Evolutionary conservation across 2,888 invertebrate genomes (phyloP), one percentile per base, ranked within the genome.

Genomic region (Bugulina stolonifera): DNA sequence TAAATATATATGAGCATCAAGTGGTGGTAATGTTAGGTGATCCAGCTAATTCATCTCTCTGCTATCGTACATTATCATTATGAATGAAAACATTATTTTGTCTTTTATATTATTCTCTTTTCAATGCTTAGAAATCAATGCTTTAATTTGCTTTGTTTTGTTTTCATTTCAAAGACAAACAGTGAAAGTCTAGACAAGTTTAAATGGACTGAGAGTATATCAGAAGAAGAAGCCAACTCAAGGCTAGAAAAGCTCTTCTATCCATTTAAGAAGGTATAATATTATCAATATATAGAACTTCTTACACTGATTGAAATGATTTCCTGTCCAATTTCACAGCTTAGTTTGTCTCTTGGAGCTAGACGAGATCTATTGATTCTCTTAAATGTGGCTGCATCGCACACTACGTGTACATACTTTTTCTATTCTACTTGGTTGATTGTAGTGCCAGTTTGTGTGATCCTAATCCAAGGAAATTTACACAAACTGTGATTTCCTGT

Each of bases 181-280:
- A 32, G 27, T 35, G 23, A 71, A 35, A 58, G 54, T 43, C 14
- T 74, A 43, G 70, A 71, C 27, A 22, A 27, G 25, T 70, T 77
- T 5, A 54, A 74, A 58, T 78, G 79, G 79, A 69, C 55, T 0
- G 71, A 73, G 69, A 75, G 78, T 73, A 76, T 77, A 32, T 23
- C 74, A 2, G 5, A 72, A 22, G 72, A 74, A 57, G 76, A 74
- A 43, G 76, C 77, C 18, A 70, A 74, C 29, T 34, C 54, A 25
- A 23, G 69, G 22, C 69, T 80, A 25, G 79, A 79, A 73, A 73
- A 74, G n/a, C 35, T 74, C 10, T 75, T 79, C 71, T 79, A 76
- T 73, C 77, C 78, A 25, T 80, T 80, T 73, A 80, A 79, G 75
- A 73, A 79, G 76, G 78, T 57, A n/a, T 52, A 14, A 35, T 57